Evolutionary conservation across 2,113 vertebrate genomes (phyloP).

Genomic region (sheep (Ovis aries)): DNA sequence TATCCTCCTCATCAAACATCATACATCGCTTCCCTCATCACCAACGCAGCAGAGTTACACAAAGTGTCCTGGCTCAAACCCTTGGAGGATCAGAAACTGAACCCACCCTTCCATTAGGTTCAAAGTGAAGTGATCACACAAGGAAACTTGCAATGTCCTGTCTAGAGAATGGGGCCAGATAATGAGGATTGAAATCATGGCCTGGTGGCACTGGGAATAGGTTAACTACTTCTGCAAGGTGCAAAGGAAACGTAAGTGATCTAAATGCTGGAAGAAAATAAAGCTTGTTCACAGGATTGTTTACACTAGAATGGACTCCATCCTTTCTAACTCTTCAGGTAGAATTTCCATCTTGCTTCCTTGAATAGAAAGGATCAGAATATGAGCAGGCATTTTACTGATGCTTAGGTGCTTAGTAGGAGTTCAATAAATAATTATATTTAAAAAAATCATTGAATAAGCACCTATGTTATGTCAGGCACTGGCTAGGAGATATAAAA

Average conservation of each 20-base stretch:
- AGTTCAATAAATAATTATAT: not conserved
- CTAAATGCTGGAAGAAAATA: not conserved
- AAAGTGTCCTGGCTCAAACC: constrained; percentile 39
- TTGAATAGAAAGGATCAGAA: constrained; percentile 3
- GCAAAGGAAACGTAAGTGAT: constrained; percentile 23
- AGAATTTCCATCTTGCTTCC: not conserved
- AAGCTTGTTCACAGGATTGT: not conserved
- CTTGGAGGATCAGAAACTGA: constrained; percentile 35
- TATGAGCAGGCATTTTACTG: not conserved
- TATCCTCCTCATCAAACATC: constrained; percentile 80
- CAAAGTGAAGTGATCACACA: constrained; percentile 47
- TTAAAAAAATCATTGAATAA: not conserved
- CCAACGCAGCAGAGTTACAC: not conserved
- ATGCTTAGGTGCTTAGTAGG: not conserved
- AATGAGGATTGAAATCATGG: constrained; percentile 2
- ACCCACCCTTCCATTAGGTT: constrained; percentile 63
- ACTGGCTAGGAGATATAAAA: not conserved
- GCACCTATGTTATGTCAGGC: not conserved
- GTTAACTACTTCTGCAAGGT: constrained; percentile 14
- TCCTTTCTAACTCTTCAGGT: not conserved
- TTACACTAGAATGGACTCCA: not conserved
- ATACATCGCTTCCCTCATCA: constrained; percentile 56
- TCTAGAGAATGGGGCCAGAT: constrained; percentile 30
- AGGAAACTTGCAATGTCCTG: constrained; percentile 65
- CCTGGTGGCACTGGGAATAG: not conserved